Evolutionary conservation across 2,113 vertebrate species (phyloP), one percentile per base, ranked within the genome.

Genomic region (Sinocyclocheilus anshuiensis): DNA sequence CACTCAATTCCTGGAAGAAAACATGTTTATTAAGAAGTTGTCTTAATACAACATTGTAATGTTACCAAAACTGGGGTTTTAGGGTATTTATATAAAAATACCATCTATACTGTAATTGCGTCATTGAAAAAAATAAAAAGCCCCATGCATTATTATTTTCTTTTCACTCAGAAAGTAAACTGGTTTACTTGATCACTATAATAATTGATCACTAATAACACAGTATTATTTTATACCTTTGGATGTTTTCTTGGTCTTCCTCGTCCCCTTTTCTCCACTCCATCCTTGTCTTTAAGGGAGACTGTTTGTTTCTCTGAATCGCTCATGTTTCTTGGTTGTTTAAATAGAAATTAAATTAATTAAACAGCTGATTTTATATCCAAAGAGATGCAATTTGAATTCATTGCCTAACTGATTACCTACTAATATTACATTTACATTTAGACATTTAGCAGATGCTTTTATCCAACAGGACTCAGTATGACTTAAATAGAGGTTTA

Each of bases 161-260:
- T 9, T 71, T 69, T 36, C 3, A 3, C 65, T 69, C 65, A 33
- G 10, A 75, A 75, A 75, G 16, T 39, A 39, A 39, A 26, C 24
- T 16, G 26, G 13, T 67, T 67, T 67, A 67, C 6, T 67, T 36
- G 29, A 69, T 71, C 29, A 33, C 33, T 16, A 26, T 42, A 42
- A 33, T 4, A 74, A 42, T 11, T 75, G 18, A 2, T n/a, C 11
- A 42, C 3, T 48, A n/a, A 76, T 50, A 16, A 45, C 45, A 4
- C 24, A 57, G 6, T 57, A 11, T 45, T 20, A 22, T 18, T 36
- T 55, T 16, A 36, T 85, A 87, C 88, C 86, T 87, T 87, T 6
- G 88, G 88, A 61, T 87, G 86, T 78, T 89, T 89, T 11, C 88
- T 87, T 57, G 88, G 88, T 82, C 88, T 87, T 79, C 88, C 88